Conservation (phyloP, 2,888 invertebrate species). For the Petrophora chlorosata region DNA sequence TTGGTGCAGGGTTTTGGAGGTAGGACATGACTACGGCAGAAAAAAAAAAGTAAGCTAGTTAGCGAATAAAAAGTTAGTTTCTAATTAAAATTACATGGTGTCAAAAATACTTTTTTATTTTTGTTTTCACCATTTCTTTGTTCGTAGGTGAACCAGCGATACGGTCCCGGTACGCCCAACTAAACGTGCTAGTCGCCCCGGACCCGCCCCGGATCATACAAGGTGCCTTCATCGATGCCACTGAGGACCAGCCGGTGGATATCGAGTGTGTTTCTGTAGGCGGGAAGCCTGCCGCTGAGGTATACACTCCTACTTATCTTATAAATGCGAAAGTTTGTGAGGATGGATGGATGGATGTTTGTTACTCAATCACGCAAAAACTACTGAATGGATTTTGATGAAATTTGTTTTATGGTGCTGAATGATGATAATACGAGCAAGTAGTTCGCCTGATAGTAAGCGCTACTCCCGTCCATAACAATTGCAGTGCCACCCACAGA, state of each 20-base stretch:
- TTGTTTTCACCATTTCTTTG: not conserved
- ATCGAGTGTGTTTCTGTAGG: constrained; percentile 95
- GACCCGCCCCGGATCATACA: constrained; percentile 94
- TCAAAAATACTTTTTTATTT: not conserved
- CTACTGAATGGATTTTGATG: no score
- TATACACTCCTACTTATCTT: no score
- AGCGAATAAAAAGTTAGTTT: no score
- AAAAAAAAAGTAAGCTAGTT: no score
- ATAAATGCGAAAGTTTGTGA: no score
- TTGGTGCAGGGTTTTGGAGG: constrained; percentile 98
- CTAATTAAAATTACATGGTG: not conserved
- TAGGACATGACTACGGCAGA: constrained; percentile 99
- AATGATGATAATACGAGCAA: no score
- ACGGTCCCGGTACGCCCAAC: constrained; percentile 91
- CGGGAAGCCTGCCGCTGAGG: constrained; percentile 97
- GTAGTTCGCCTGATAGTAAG: no score
- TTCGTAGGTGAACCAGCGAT: constrained; percentile 88
- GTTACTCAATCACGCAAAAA: no score
- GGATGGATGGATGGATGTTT: no score
- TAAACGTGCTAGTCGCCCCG: constrained; percentile 94
- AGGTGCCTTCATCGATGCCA: constrained; percentile 92
- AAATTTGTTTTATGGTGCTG: no score
- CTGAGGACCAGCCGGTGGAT: constrained; percentile 94
- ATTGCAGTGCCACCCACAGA: no score
- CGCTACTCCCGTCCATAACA: no score